Evolutionary conservation across 2,888 invertebrate species (phyloP).

Genomic region (Stramonita haemastoma): DNA sequence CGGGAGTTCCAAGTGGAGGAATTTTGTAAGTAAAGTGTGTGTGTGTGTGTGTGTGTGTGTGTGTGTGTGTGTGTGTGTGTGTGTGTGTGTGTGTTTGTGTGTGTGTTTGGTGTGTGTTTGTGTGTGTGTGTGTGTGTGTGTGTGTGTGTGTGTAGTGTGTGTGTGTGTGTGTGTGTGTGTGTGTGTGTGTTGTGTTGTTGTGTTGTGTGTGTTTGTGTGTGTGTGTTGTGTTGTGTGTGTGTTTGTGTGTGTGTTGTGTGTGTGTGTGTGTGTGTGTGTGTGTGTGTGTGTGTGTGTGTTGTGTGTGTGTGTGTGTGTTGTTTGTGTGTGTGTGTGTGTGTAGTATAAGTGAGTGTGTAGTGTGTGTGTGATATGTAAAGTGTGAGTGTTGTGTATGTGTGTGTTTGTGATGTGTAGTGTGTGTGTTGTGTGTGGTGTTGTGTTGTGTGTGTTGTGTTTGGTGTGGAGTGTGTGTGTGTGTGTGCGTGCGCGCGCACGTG

Average conservation of each 20-base stretch:
- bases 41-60: not conserved
- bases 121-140: not conserved
- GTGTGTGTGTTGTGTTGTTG: not conserved
- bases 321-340: not conserved
- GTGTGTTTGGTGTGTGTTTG: not conserved
- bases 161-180: not conserved
- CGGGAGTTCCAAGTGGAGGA: slow-evolving; percentile 92
- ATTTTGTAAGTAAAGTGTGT: slow-evolving; percentile 82
- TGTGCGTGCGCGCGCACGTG: not conserved
- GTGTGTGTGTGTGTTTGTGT: not conserved
- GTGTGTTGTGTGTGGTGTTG: not conserved
- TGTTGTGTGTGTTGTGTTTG: not conserved
- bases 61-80: not conserved
- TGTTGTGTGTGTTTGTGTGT: too few species aligned
- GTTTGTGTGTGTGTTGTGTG: not conserved
- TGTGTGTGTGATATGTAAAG: not conserved
- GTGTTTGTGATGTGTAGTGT: not conserved
- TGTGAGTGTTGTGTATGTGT: not conserved
- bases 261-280: not conserved
- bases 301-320: not conserved
- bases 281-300: not conserved
- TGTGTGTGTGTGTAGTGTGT: not conserved
- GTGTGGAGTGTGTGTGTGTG: not conserved
- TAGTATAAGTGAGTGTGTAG: not conserved
- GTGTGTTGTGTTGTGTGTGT: too few species aligned